Conservation (phyloP, 2,113 vertebrate genomes). For the Python bivittatus region DNA sequence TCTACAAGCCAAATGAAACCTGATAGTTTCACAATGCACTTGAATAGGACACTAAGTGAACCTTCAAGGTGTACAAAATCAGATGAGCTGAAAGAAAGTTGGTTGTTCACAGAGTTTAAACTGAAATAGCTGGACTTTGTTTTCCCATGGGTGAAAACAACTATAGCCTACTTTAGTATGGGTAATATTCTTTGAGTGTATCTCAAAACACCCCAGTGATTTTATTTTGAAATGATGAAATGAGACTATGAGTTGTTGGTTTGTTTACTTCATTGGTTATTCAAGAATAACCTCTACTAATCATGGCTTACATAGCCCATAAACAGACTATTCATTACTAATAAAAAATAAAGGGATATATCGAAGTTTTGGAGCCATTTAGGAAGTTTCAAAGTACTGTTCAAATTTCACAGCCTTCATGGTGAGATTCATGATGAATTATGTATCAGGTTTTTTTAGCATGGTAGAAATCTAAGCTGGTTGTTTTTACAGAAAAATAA, state of each 20-base stretch:
- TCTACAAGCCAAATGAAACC: conserved; percentile 8
- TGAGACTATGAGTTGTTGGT: not conserved
- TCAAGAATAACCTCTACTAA: not conserved
- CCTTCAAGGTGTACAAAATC: not conserved
- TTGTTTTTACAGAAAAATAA: not conserved
- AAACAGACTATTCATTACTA: not conserved
- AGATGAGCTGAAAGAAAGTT: not conserved
- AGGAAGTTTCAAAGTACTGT: not conserved
- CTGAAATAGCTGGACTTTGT: not conserved
- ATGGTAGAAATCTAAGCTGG: not conserved
- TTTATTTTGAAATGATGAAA: not conserved
- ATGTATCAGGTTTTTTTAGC: not conserved
- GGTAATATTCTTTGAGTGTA: not conserved
- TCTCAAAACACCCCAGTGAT: not conserved
- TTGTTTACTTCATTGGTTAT: not conserved
- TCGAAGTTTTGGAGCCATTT: not conserved
- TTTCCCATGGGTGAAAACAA: not conserved
- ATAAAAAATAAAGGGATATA: not conserved
- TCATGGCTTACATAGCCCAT: not conserved
- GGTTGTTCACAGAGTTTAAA: not conserved
- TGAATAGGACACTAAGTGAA: not conserved
- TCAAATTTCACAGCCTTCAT: not conserved
- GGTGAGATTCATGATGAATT: not conserved
- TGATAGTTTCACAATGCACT: not conserved
- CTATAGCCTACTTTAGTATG: not conserved